These are phyloP conservation scores for Caenorhabditis wallacei DNA, from an alignment of 2,888 invertebrate species.

Conservation along the genomic window DNA sequence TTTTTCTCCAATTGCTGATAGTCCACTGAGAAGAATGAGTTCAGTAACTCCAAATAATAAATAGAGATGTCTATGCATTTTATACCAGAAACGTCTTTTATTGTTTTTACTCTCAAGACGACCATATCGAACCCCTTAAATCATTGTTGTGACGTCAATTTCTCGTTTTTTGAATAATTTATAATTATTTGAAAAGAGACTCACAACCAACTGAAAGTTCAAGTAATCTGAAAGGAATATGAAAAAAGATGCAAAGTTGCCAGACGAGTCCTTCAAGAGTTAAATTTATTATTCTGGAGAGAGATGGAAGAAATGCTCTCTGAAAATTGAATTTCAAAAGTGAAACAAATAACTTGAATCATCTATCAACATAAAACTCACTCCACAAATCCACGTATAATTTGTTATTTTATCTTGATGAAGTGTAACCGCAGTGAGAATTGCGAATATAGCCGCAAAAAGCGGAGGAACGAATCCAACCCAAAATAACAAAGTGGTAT, in stretches of 20 bases:
- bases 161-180: neutral
- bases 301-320: conserved; percentile 79
- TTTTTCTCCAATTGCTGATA: conserved; percentile 80
- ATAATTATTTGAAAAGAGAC: conserved; percentile 24
- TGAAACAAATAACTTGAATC: neutral
- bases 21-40: conserved; percentile 85
- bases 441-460: conserved; percentile 78
- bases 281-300: conserved; percentile 81
- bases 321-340: conserved; percentile 52
- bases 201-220: conserved; percentile 80
- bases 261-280: conserved; percentile 81
- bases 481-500: conserved; percentile 73
- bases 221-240: conserved; percentile 78
- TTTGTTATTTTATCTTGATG: conserved; percentile 79
- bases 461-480: conserved; percentile 79
- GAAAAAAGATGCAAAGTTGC: conserved; percentile 80
- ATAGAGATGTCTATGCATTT: conserved; percentile 75
- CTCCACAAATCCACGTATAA: conserved; percentile 81
- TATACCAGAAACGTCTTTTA: conserved; percentile 74
- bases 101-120: conserved; percentile 74
- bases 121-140: conserved; percentile 76
- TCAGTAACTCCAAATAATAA: conserved; percentile 76
- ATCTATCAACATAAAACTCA: too few species aligned
- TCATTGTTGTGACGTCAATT: too few species aligned
- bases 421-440: conserved; percentile 76